Evolutionary conservation across 2,113 vertebrate genomes (phyloP), one percentile per base, ranked within the genome.

Genomic region (Sakesphorus luctuosus): DNA sequence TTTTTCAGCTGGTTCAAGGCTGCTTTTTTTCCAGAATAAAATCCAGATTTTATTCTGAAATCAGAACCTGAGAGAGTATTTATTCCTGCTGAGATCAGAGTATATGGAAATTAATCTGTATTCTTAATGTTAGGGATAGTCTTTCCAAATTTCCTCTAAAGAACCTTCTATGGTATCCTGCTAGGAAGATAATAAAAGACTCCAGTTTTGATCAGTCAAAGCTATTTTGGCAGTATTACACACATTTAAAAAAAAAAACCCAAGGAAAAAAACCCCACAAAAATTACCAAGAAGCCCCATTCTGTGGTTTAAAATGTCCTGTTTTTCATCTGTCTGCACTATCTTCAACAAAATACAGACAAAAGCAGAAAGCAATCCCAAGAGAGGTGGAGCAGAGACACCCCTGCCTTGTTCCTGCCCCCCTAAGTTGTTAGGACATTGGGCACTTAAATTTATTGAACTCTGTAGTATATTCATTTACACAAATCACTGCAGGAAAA

Each of bases 351-450:
- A n/a, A 18, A 46, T 4, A 77, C 26, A 25, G n/a, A 9, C 36
- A 56, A 87, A 88, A 56, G 18, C 58, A 65, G 59, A 84, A 67
- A 58, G 10, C 11, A n/a, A 1, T 87, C 55, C 18, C 15, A n/a
- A 20, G 40, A 52, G 61, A 43, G 7, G 23, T 19, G 12, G 49
- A 35, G 8, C 18, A 89, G 79, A 87, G 23, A 80, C 5, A 43
- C 31, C 10, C 20, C 5, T 3, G 13, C 56, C n/a, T 33, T 29
- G 2, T 19, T 2, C 1, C 15, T 13, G 10, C 31, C 3, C 3
- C 14, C 36, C 9, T 50, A 78, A 61, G 14, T 14, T 63, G 21
- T 84, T 76, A 35, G 28, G 7, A 16, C 38, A 17, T 49, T 69
- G 44, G 26, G 82, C 46, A 18, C 43, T 87, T 55, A 69, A 56